A percentile compares a stretch with the other conserved stretches of the same genome.
phyloP scores from a whole-genome alignment of 2,113 vertebrate species.

The Lophotis ruficrista region DNA sequence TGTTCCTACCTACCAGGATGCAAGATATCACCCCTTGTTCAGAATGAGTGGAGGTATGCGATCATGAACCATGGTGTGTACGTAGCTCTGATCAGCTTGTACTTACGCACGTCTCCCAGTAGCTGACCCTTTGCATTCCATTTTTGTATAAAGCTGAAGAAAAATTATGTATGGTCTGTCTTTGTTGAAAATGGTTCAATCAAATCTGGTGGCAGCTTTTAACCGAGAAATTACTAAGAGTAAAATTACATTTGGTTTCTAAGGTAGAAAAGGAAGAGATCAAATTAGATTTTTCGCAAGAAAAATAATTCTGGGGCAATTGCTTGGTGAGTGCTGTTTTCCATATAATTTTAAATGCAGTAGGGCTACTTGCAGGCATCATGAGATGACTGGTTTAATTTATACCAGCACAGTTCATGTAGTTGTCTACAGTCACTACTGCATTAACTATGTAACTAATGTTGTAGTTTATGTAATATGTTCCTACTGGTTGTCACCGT shows the following conservation, averaged over 20 bases:
- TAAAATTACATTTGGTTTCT: neutral
- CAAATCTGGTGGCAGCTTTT: neutral
- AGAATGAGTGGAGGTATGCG: neutral
- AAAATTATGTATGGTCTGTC: neutral
- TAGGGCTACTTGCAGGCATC: neutral
- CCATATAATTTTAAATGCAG: neutral
- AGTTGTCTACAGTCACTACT: neutral
- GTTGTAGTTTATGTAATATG: neutral
- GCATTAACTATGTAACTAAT: neutral
- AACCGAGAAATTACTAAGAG: neutral
- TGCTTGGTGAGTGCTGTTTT: neutral
- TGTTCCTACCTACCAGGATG: neutral
- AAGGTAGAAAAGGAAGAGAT: neutral
- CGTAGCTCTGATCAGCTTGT: neutral
- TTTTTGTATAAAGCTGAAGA: neutral
- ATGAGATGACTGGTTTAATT: neutral
- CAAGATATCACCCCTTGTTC: neutral
- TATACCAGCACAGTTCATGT: neutral
- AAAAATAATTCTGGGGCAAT: neutral
- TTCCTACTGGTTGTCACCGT: neutral
- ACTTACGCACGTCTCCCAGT: neutral
- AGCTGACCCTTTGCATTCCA: neutral
- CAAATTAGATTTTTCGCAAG: neutral
- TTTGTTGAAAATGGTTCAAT: neutral
- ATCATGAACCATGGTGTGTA: neutral